Evolutionary conservation across 2,888 invertebrate genomes (phyloP).

Genomic region (Conops quadrifasciatus): DNA sequence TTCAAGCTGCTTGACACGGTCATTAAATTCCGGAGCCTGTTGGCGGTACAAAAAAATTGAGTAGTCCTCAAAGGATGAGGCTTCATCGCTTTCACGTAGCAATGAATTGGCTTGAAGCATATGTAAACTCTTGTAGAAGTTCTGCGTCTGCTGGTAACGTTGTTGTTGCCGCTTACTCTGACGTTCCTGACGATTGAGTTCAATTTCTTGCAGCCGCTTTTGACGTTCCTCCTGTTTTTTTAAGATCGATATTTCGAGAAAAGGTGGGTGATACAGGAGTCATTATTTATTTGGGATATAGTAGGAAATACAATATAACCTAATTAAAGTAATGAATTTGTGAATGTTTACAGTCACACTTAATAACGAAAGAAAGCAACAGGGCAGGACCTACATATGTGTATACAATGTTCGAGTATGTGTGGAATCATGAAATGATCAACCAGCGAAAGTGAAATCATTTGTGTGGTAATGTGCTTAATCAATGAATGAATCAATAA

Average conservation of each 20-base stretch:
- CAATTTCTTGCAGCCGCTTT: constrained; percentile 78
- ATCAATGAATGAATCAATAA: too few relatives aligned
- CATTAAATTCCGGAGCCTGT: constrained; percentile 84
- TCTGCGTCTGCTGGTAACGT: constrained; percentile 80
- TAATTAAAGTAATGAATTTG: constrained; percentile 7
- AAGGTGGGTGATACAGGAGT: neutral
- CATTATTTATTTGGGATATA: neutral
- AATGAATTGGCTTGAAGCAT: constrained; percentile 81
- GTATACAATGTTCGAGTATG: too few relatives aligned
- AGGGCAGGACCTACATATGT: too few relatives aligned
- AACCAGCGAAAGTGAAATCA: too few relatives aligned
- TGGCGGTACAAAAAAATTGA: constrained; percentile 86
- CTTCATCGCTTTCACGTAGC: constrained; percentile 69
- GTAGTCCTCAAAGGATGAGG: constrained; percentile 77
- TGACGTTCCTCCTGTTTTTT: constrained; percentile 74
- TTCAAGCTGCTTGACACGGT: constrained; percentile 83
- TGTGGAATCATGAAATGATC: too few relatives aligned
- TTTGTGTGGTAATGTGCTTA: too few relatives aligned
- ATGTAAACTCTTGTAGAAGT: constrained; percentile 85
- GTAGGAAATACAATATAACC: constrained; percentile 3
- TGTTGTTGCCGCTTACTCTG: constrained; percentile 73
- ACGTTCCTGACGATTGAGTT: constrained; percentile 73
- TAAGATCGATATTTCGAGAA: neutral
- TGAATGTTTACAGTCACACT: too few relatives aligned
- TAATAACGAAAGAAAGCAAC: too few relatives aligned